Base-by-base conservation (phyloP, 2,888 invertebrate species). In the Caenorhabditis uteleia region DNA sequence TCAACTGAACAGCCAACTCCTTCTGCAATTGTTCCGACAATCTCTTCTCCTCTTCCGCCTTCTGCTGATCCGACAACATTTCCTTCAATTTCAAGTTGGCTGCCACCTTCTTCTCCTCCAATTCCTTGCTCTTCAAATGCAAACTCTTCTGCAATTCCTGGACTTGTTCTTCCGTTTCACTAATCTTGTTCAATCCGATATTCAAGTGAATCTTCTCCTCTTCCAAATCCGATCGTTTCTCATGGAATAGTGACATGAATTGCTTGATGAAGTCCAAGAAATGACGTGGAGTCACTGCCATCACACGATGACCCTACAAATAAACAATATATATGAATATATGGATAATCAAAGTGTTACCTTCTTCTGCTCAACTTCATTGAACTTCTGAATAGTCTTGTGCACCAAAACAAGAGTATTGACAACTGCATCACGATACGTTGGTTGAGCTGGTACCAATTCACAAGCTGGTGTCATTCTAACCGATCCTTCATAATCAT, bases 241-340 rank as follows among this genome's bases (percentile, higher is more conserved):
- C 98, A 73, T 92, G 91, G 86, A 95, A 94, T 67, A 98, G 85
- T 83, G 85, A 84, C 77, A 86, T 97, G 87, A 95, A 97, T 86
- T 99, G 98, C 85, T 95, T 92, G 83, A 99, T 99, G 84, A 98
- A 98, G 86, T 99, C 98, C 57, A 99, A 87, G 86, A 95, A 99
- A 86, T 98, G 97, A 86, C 91, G 88, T 4, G 98, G 98, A 10
- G 98, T 98, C 67, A 98, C 94, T 18, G 95, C 93, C 91, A 94
- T 95, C 16, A 93, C 94, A 62, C 95, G 88, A 68, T 92, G 91
- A 34, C 95, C 95, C 43, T n/a, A n/a, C n/a, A n/a, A n/a, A n/a
- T n/a, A n/a, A n/a, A n/a, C n/a, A n/a, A n/a, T n/a, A n/a, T n/a
- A n/a, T n/a, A n/a, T n/a, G n/a, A n/a, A n/a, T n/a, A n/a, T n/a